Evolutionary conservation across 2,797 vertebrate species (phyloP), one percentile per base, ranked within the genome.

Genomic region (Coilia nasus): DNA sequence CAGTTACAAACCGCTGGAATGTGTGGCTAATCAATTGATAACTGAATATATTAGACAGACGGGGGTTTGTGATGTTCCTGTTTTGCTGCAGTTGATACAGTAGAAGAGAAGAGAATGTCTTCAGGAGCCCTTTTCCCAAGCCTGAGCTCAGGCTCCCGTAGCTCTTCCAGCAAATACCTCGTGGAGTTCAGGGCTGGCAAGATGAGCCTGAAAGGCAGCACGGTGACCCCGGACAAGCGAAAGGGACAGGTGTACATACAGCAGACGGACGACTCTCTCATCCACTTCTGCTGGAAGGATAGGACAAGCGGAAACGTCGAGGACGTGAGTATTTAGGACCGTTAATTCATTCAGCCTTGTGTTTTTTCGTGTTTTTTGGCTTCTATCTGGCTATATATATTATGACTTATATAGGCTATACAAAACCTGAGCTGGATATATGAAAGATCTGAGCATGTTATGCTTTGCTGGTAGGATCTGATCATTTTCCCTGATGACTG

Each of bases 271-370:
- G 98, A 99, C 91, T 99, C 98, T 23, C 96, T 99, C 86, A 98
- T 99, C 80, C 98, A 99, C 92, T 98, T 99, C 93, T 99, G 98
- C 93, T 99, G 98, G 98, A 99, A 99, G 90, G 98, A 99, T 94
- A 93, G 98, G 91, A 98, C 98, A 10, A 93, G 95, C 0, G 97
- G 96, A 11, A 98, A 96, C 0, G 97, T 99, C 2, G 98, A 99
- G 15, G 98, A 99, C 82, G 98, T 99, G 86, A 97, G 98, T 94
- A 83, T 23, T 23, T 11, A n/a, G 14, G 19, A 56, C 46, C 54
- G 11, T 5, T 50, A 15, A 10, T 82, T 44, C 5, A 0, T 31
- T 82, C 46, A 82, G 10, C 54, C 14, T 23, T 54, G n/a, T 81
- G 25, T 41, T 41, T 14, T 54, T 1, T 28, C 23, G 14, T 28